Evolutionary conservation across 2,797 vertebrate species (phyloP), one percentile per base, ranked within the genome.

Genomic region (Ispidina picta): DNA sequence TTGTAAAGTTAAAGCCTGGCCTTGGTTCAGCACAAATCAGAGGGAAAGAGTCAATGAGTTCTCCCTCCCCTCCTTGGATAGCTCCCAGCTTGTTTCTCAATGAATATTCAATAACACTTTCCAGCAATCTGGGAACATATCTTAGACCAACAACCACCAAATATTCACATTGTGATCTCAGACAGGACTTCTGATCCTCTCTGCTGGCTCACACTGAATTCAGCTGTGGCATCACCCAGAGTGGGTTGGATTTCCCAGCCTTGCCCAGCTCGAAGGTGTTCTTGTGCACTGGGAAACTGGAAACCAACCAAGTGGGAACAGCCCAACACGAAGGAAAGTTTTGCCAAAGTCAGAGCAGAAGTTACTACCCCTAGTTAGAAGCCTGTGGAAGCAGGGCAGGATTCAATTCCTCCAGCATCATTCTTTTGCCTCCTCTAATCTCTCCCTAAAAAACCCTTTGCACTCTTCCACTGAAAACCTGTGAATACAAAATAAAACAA

Each of bases 1-100:
- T 88, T 92, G 89, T 78, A 96, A 95, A 96, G 79, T 87, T 93
- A 51, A 91, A 91, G 33, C 83, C 76, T 92, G 76, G 95, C 92
- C 94, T 89, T 39, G 17, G 54, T 77, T 89, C 66, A 92, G 76
- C 58, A 84, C 65, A 93, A 95, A 88, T 87, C 63, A 64, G 76
- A 93, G 86, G 71, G 71, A 87, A 52, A 76, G 69, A 85, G 35
- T 37, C 86, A 87, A 49, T n/a, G 46, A 89, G 64, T 33, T 33
- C n/a, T 92, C 52, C 71, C 80, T 89, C 29, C 41, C 60, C 74
- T 23, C 93, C 60, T 46, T 80, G 84, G 55, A 29, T 65, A 81
- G 69, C 83, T 95, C 66, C 88, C 86, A 93, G 79, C 16, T 68
- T 91, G 35, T 81, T 91, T 95, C 89, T 66, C 83, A 51, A 49